phyloP scores from a whole-genome alignment of 2,113 vertebrate species.

The Apteryx mantelli region DNA sequence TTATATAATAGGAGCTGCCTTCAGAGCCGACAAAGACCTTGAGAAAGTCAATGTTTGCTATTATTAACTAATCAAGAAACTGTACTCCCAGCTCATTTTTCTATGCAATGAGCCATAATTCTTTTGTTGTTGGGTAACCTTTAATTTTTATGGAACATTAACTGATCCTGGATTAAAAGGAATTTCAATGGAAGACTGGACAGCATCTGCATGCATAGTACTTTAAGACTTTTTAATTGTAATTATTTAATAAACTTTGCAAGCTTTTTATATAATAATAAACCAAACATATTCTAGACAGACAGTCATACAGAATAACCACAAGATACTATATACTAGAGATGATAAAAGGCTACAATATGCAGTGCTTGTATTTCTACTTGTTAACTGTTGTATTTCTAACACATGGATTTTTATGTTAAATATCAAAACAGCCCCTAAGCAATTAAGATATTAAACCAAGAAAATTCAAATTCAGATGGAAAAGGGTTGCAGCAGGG shows the following conservation, averaged over 20 bases:
- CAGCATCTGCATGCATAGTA: constrained; percentile 7
- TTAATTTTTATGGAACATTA: constrained; percentile 71
- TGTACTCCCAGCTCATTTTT: constrained; percentile 55
- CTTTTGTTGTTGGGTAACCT: constrained; percentile 62
- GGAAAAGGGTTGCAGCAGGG: background rate
- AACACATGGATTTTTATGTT: background rate
- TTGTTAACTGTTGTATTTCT: background rate
- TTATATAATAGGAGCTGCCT: constrained; percentile 42
- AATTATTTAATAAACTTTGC: background rate
- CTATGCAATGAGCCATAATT: constrained; percentile 54
- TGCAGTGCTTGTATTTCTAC: background rate
- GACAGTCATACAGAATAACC: background rate
- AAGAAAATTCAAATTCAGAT: background rate
- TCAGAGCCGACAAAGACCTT: constrained; percentile 69
- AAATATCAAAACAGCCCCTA: background rate
- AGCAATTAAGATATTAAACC: background rate
- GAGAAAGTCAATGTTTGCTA: constrained; percentile 71
- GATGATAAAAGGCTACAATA: background rate
- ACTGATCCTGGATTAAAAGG: constrained; percentile 55
- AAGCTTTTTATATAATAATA: background rate
- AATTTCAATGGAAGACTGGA: constrained; percentile 45
- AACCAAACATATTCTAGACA: background rate
- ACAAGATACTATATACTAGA: background rate
- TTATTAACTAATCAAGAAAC: constrained; percentile 67
- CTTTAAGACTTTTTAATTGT: constrained; percentile 18